Evolutionary conservation across 1,140 invertebrate species (phyloP), one percentile per base, ranked within the genome.

Genomic region (Zaprionus africanus): DNA sequence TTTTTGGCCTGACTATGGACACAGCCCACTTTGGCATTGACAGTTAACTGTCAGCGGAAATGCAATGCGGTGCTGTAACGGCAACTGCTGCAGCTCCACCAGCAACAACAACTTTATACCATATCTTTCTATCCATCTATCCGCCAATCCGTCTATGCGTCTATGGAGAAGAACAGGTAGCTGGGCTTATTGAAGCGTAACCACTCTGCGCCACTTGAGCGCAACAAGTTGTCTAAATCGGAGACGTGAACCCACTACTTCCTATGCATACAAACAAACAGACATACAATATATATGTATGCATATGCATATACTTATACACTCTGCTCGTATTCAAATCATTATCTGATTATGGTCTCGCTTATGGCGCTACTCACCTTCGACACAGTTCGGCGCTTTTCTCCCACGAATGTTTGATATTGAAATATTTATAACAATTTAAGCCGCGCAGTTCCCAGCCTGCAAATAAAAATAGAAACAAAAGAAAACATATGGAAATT

Each of bases 361-460:
- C 81, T 79, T 81, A 68, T 78, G 74, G 73, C 62, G 84, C 65
- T 78, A 93, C 94, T 95, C 95, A 98, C 97, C 97, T 97, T 94
- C 97, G 96, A 94, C 98, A 98, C 93, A 98, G 94, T 94, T 98
- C 97, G 68, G 97, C 97, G 75, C 97, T 97, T 94, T 97, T 98
- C 94, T 97, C 97, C 97, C 97, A 98, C 67, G 98, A 98, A 94
- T 98, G 97, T 93, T 96, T 96, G 90, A 98, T 98, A 93, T 97
- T 98, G 94, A 98, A 98, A 94, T 98, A 98, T 95, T 97, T 98
- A 94, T 98, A 98, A 94, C 98, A 98, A 93, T 98, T 95, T 91
- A 98, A 95, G 83, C 97, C 97, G 93, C 96, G 95, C 77, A 98
- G 94, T 94, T 97, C 97, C 98, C 98, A 98, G 92, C 97, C 98